phyloP scores from a whole-genome alignment of 2,797 vertebrate species.

The Squalus acanthias region DNA sequence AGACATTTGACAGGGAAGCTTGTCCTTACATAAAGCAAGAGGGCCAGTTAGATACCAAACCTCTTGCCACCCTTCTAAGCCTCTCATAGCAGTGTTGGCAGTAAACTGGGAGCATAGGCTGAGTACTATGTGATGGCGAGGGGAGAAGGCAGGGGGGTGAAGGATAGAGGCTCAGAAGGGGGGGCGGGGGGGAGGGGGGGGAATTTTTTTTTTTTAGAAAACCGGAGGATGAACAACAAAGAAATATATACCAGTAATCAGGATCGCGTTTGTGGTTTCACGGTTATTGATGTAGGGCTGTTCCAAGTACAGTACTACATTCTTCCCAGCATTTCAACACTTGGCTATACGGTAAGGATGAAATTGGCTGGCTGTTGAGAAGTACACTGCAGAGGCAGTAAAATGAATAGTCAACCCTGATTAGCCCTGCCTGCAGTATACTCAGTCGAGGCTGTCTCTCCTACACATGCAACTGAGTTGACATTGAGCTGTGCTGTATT shows the following conservation, averaged over 20 bases:
- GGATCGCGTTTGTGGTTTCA: not conserved
- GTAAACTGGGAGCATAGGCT: not conserved
- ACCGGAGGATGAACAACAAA: not conserved
- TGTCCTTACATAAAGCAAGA: not conserved
- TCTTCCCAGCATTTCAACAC: not conserved
- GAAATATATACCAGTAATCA: not conserved
- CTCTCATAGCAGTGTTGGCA: not conserved
- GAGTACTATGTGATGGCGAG: not conserved
- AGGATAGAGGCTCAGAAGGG: too few species aligned
- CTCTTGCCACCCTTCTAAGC: not conserved
- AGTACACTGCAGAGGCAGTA: too few species aligned
- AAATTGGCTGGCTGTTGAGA: not conserved
- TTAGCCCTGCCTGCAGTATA: not conserved
- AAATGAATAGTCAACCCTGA: not conserved
- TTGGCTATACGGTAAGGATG: not conserved
- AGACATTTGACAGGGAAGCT: not conserved
- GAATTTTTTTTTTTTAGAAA: not conserved
- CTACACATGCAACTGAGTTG: not conserved
- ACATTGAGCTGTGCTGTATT: not conserved
- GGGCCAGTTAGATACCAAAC: not conserved
- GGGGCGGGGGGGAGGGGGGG: too few species aligned
- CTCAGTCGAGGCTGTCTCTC: not conserved
- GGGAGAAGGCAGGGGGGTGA: not conserved
- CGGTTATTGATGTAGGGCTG: not conserved
- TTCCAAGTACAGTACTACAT: not conserved